These are phyloP conservation scores for Enteromius argenteus DNA, from an alignment of 2,797 vertebrate species.

Conservation along the genomic window DNA sequence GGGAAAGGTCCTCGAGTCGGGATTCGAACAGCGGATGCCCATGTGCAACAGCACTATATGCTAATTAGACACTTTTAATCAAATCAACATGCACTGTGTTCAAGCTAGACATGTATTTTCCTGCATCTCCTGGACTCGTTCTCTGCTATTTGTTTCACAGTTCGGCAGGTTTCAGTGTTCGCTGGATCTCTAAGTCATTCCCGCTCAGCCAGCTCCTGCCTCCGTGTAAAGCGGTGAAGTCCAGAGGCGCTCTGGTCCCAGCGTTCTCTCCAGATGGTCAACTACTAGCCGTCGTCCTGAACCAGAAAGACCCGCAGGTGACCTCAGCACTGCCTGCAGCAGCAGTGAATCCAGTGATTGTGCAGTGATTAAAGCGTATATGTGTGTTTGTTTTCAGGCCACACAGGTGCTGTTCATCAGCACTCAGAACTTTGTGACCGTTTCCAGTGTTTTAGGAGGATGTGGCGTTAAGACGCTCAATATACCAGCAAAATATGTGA, in stretches of 20 bases:
- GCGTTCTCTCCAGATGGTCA: slow-evolving; percentile 88
- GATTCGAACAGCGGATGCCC: no score
- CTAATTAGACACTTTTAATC: background rate
- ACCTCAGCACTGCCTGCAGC: background rate
- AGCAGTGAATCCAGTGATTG: background rate
- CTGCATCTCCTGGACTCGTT: background rate
- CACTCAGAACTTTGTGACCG: slow-evolving; percentile 86
- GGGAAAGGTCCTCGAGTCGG: no score
- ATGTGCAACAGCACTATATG: no score
- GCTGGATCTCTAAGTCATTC: slow-evolving; percentile 86
- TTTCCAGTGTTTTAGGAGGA: slow-evolving; percentile 86
- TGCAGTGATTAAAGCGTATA: background rate
- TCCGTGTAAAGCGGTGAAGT: slow-evolving; percentile 85
- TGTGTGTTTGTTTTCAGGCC: slow-evolving; percentile 68
- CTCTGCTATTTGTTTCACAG: slow-evolving; percentile 65
- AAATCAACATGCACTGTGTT: background rate
- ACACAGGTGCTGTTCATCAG: slow-evolving; percentile 92
- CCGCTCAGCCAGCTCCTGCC: slow-evolving; percentile 79
- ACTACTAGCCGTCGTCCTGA: slow-evolving; percentile 86
- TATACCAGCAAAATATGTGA: slow-evolving; percentile 85
- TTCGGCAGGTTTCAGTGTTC: slow-evolving; percentile 76
- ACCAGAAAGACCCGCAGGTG: slow-evolving; percentile 92
- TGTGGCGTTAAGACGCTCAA: slow-evolving; percentile 85
- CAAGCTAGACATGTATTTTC: background rate
- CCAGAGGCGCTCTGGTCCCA: slow-evolving; percentile 87